Percentiles rank a stretch among this genome's conserved stretches.
These are phyloP conservation scores for Epizoanthus ramosus DNA, from an alignment of 92 coral and sea anemone species.

Conservation along the genomic window DNA sequence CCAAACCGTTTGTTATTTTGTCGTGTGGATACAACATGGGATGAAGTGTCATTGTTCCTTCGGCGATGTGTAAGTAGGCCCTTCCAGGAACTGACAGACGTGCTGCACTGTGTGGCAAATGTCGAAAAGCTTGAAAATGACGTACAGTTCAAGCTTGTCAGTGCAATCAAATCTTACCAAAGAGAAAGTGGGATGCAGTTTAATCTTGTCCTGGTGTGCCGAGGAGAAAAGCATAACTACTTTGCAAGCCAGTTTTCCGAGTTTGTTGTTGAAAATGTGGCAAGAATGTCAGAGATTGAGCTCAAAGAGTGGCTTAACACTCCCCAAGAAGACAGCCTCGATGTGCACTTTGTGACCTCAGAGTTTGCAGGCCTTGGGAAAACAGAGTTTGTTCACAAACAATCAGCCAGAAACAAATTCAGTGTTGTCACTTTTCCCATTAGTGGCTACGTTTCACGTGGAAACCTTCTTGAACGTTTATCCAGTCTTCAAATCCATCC, in stretches of 20 bases:
- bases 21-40: constrained; percentile 43
- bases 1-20: constrained; percentile 51
- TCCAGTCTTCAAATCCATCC: constrained; percentile 16
- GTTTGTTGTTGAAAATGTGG: constrained; percentile 1
- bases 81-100: not conserved
- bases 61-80: constrained; percentile 45
- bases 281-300: not conserved
- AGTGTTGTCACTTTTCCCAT: constrained; percentile 31
- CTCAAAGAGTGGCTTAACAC: not conserved
- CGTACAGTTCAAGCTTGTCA: constrained; percentile 47
- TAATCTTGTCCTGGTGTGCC: constrained; percentile 6
- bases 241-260: constrained; percentile 11
- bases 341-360: constrained; percentile 41
- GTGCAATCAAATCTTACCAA: constrained; percentile 22
- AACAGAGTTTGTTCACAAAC: constrained; percentile 36
- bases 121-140: constrained; percentile 51
- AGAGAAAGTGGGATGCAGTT: not conserved
- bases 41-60: constrained; percentile 44
- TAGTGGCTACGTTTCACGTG: constrained; percentile 21
- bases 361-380: constrained; percentile 48
- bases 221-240: not conserved
- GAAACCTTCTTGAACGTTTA: constrained; percentile 30
- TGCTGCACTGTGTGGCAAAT: constrained; percentile 53
- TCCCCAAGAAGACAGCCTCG: not conserved
- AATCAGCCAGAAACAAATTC: not conserved